Evolutionary conservation across 2,797 vertebrate species (phyloP).

Genomic region (Syncerus caffer): DNA sequence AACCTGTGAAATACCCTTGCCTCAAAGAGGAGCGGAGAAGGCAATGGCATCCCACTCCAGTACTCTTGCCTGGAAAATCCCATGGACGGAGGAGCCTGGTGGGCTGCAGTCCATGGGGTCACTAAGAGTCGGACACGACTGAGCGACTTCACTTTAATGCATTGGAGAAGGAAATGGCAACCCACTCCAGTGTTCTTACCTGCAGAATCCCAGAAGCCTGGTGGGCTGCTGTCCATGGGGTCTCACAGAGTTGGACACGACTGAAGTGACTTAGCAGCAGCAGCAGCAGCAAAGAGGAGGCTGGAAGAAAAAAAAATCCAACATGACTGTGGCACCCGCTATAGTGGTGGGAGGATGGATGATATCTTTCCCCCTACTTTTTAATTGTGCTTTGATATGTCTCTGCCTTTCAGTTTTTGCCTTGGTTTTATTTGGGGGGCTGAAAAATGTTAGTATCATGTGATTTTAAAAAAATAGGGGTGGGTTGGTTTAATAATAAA

Average conservation of each 20-base stretch:
- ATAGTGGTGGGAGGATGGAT: not conserved
- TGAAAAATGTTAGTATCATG: not conserved
- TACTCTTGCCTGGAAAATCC: too few species aligned
- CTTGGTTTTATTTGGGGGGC: not conserved
- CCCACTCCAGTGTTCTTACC: too few species aligned
- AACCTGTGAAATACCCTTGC: not conserved
- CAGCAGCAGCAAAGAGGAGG: not conserved
- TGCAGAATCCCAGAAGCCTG: too few species aligned
- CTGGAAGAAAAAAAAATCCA: not conserved
- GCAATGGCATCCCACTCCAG: too few species aligned
- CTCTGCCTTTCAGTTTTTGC: not conserved
- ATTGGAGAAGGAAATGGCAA: too few species aligned
- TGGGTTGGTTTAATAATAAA: conserved; percentile 3
- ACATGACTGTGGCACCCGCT: not conserved
- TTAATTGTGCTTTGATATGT: not conserved
- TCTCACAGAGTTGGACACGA: too few species aligned
- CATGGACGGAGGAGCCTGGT: too few species aligned
- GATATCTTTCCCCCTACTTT: not conserved
- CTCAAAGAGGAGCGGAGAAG: not conserved
- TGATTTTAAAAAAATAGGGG: not conserved
- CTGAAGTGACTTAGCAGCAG: too few species aligned
- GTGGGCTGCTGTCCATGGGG: too few species aligned
- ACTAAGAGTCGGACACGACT: too few species aligned
- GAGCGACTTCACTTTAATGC: too few species aligned
- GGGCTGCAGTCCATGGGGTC: too few species aligned